Conservation (phyloP, 2,888 invertebrate species). For the Phanerotoma sp. region DNA sequence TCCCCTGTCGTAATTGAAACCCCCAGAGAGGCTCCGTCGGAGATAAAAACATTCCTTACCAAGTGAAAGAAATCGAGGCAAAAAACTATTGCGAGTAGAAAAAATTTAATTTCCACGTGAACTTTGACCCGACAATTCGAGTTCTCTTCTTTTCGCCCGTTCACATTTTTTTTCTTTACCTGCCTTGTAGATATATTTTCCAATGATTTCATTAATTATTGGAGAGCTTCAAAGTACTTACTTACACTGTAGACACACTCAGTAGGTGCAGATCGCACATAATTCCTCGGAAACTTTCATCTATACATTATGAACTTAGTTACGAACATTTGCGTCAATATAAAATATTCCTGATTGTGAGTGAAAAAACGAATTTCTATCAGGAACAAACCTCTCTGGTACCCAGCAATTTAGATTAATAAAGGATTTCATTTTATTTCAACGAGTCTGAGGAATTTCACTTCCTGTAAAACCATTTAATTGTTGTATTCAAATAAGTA, state of each 20-base stretch:
- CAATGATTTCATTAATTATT: slow-evolving; percentile 38
- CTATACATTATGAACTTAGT: background rate
- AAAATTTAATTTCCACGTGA: slow-evolving; percentile 36
- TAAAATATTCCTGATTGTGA: too few relatives aligned
- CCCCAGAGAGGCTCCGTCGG: slow-evolving; percentile 14
- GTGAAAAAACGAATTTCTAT: too few relatives aligned
- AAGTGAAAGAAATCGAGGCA: slow-evolving; percentile 22
- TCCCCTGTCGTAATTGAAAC: slow-evolving; percentile 35
- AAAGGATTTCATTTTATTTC: too few relatives aligned
- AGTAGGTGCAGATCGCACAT: slow-evolving; percentile 4
- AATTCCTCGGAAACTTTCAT: background rate
- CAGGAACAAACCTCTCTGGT: too few relatives aligned
- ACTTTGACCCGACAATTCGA: slow-evolving; percentile 24
- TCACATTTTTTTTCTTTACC: slow-evolving; percentile 6
- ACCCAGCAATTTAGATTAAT: too few relatives aligned
- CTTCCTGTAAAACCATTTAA: too few relatives aligned
- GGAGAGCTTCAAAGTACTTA: slow-evolving; percentile 30
- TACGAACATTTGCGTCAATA: background rate
- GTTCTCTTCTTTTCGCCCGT: slow-evolving; percentile 5
- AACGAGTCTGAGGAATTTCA: too few relatives aligned
- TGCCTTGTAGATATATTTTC: slow-evolving; percentile 3
- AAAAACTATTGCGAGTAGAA: slow-evolving; percentile 19
- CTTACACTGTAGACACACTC: background rate
- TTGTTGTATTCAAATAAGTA: too few relatives aligned
- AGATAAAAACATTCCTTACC: slow-evolving; percentile 34